Base-by-base conservation (phyloP, 2,113 vertebrate species). In the Equus quagga region DNA sequence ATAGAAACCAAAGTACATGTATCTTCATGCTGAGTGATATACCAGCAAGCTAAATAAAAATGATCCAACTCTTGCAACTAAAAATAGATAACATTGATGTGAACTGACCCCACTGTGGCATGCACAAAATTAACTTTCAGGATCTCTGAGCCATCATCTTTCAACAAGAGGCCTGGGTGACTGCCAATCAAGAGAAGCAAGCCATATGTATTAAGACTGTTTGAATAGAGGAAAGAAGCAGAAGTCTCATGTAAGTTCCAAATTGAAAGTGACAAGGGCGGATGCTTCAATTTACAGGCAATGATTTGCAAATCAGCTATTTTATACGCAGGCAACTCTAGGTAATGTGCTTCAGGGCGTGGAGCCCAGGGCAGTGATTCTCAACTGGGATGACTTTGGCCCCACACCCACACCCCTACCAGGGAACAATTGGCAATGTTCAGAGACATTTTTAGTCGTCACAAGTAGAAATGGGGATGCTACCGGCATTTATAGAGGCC, bases 41-140 rank as follows among this genome's bases (percentile, higher is more conserved):
- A 72, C 8, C 60, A 96, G 78, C 62, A 81, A 87, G 62, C 76
- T 92, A 92, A 91, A 92, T 85, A 92, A 97, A 96, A 96, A 96
- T 83, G 62, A 91, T 79, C 51, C 33, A 75, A 73, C 58, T 69
- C 41, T 91, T 78, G 33, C 17, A 95, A 51, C 83, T 93, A 46
- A 95, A 97, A 96, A 96, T 83, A 87, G 23, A 46, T 60, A 70
- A 76, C 58, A 69, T 8, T 86, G 96, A 54, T 54, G 67, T 91
- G 82, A 93, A 92, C 44, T 92, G 79, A 89, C 86, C 86, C 75
- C 26, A n/a, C 8, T 23, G 62, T 62, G 64, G 75, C 62, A 85
- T 15, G 41, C 31, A 82, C 21, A 86, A 51, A 82, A 78, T 94
- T 91, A 91, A 76, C 93, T 97, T 94, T 85, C 81, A 78, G 82